Conservation (phyloP, 1,140 invertebrate genomes). For the Brachystomella parvula region DNA sequence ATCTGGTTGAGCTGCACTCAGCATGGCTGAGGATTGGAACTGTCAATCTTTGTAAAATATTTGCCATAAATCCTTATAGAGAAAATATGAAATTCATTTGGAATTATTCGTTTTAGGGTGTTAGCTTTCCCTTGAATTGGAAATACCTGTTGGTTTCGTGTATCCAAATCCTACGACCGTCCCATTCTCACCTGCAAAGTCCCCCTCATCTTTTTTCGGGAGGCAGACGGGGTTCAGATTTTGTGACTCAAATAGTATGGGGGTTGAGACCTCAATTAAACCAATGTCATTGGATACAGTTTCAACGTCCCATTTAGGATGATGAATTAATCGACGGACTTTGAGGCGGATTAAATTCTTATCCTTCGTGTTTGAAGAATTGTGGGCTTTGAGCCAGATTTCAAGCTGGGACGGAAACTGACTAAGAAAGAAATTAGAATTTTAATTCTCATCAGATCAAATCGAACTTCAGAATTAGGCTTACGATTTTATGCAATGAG, state of each 20-base stretch:
- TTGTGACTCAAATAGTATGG: slow-evolving; percentile 7
- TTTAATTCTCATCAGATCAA: background rate
- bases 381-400: slow-evolving; percentile 15
- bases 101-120: too few species aligned
- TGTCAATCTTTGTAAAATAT: slow-evolving; percentile 1
- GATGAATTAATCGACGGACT: slow-evolving; percentile 20
- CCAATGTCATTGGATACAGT: slow-evolving; percentile 23
- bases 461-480: background rate
- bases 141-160: slow-evolving; percentile 16
- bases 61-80: slow-evolving; percentile 6
- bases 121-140: too few species aligned
- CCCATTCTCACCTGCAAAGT: slow-evolving; percentile 8
- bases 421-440: background rate
- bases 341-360: slow-evolving; percentile 5
- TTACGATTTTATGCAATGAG: slow-evolving; percentile 22
- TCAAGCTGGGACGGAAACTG: slow-evolving; percentile 7
- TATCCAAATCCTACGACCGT: slow-evolving; percentile 19
- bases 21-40: slow-evolving; percentile 9
- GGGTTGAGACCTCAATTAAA: slow-evolving; percentile 19
- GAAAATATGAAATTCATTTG: too few species aligned
- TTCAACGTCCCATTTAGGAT: slow-evolving; percentile 14
- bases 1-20: background rate
- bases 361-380: background rate
- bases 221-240: slow-evolving; percentile 15
- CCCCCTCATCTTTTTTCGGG: background rate